Evolutionary conservation across 2,797 vertebrate genomes (phyloP).

Genomic region (Tenualosa thibaudeaui): DNA sequence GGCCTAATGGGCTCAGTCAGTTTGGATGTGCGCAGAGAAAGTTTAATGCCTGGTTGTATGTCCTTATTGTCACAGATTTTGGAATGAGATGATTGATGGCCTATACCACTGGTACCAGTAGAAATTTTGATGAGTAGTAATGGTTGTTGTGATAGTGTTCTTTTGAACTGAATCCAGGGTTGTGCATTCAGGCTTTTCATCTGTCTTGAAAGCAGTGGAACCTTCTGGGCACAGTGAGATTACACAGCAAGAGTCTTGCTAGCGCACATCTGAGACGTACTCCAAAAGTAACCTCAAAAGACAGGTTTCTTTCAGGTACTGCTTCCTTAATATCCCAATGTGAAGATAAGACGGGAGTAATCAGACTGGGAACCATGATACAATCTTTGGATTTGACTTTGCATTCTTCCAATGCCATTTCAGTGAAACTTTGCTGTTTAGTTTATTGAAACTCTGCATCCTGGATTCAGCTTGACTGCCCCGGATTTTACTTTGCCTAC

Average conservation of each 20-base stretch:
- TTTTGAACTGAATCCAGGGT: conserved; percentile 52
- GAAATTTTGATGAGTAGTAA: conserved; percentile 43
- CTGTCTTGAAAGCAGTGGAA: conserved; percentile 33
- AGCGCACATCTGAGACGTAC: conserved; percentile 37
- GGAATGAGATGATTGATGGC: no score
- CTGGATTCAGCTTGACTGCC: neutral
- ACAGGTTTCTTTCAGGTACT: conserved; percentile 21
- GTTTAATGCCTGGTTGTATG: neutral
- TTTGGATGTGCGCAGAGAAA: neutral
- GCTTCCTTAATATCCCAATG: conserved; percentile 6
- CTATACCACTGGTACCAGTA: conserved; percentile 51
- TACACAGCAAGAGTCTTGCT: conserved; percentile 18
- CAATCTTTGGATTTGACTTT: neutral
- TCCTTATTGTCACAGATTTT: neutral
- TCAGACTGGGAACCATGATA: neutral
- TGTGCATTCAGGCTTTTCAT: conserved; percentile 31
- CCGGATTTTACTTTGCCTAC: neutral
- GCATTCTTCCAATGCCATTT: neutral
- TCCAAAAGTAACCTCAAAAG: neutral
- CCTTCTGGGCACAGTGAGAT: conserved; percentile 31
- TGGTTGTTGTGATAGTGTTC: conserved; percentile 45
- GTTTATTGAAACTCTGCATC: neutral
- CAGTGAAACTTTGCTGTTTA: neutral
- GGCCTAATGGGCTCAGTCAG: no score
- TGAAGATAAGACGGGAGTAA: neutral